Evolutionary conservation across 2,113 vertebrate species (phyloP).

Genomic region (Rhinoptilus africanus): DNA sequence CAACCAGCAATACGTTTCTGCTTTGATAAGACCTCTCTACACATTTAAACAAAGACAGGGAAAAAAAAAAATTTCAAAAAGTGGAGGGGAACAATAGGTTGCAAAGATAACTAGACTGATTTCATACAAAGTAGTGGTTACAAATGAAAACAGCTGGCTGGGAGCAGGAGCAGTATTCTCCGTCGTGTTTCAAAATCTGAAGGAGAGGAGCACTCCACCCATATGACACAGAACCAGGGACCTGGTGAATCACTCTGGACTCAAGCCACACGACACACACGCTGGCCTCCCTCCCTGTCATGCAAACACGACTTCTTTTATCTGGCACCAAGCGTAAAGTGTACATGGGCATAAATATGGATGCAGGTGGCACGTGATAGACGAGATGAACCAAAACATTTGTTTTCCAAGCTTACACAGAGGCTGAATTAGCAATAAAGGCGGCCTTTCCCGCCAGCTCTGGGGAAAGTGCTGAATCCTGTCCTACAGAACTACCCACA

Average conservation of each 20-base stretch:
- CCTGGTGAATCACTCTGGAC: neutral
- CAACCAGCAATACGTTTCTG: neutral
- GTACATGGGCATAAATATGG: neutral
- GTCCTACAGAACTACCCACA: neutral
- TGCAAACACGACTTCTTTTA: neutral
- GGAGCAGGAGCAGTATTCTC: neutral
- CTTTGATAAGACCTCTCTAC: conserved; percentile 25
- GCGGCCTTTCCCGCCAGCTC: neutral
- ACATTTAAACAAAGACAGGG: conserved; percentile 4
- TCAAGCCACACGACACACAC: neutral
- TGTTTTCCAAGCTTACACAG: neutral
- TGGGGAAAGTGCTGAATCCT: neutral
- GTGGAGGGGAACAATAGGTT: neutral
- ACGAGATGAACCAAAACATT: neutral
- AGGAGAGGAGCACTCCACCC: neutral
- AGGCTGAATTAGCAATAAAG: neutral
- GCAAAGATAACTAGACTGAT: conserved; percentile 41
- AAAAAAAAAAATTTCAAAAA: neutral
- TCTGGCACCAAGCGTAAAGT: neutral
- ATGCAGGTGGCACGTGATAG: neutral
- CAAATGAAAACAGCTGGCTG: conserved; percentile 30
- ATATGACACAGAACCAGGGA: neutral
- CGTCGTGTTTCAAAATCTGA: neutral
- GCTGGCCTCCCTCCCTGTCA: neutral
- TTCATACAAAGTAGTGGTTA: neutral